Evolutionary conservation across 23 tunicate species (phyloP).

Genomic region (Halocynthia roretzi): DNA sequence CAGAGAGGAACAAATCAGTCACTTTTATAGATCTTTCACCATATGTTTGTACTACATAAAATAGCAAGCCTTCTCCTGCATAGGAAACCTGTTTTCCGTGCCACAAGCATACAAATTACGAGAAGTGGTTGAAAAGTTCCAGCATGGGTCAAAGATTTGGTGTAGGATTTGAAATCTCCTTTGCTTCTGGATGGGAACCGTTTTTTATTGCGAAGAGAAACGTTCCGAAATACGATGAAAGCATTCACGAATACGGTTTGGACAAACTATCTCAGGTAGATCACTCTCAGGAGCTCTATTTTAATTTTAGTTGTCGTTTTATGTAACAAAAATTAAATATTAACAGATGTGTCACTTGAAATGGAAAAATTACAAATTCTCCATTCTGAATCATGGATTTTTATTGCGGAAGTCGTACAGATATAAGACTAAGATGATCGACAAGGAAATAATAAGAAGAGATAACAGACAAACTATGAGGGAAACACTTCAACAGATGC

Average conservation of each 20-base stretch:
- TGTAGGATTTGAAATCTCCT: conserved; percentile 35
- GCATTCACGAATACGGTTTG: conserved; percentile 42
- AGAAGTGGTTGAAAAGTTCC: conserved; percentile 37
- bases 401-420: conserved; percentile 37
- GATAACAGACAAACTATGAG: conserved; percentile 29
- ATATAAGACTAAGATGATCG: conserved; percentile 20
- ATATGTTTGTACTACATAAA: too few species aligned
- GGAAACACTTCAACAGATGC: conserved; percentile 8
- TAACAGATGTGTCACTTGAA: conserved; percentile 69
- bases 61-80: too few species aligned
- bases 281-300: not conserved
- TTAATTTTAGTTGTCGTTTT: not conserved
- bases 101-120: conserved; percentile 64
- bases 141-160: conserved; percentile 5
- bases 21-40: too few species aligned
- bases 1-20: too few species aligned
- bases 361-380: conserved; percentile 44
- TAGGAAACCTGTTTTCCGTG: conserved; percentile 81
- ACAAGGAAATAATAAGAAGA: conserved; percentile 21
- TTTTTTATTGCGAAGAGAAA: conserved; percentile 56
- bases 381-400: conserved; percentile 56
- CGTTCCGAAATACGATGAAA: conserved; percentile 70
- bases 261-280: conserved; percentile 70
- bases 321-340: conserved; percentile 5
- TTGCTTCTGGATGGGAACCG: conserved; percentile 74